Base-by-base conservation (phyloP, 2,888 invertebrate genomes). In the Pandemis heparana region DNA sequence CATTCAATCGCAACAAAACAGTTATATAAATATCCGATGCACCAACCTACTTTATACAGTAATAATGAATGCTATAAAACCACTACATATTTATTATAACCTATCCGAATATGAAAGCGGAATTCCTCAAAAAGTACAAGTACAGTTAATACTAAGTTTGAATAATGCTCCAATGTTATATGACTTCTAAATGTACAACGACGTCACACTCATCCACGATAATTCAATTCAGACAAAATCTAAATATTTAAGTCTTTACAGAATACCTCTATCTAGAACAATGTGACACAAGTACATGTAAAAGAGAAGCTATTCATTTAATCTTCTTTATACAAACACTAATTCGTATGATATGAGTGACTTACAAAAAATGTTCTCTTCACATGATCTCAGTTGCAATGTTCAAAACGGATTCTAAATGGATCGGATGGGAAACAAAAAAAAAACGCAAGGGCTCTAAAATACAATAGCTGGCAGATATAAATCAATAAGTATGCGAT, bases 361-460 rank as follows among this genome's bases (percentile, higher is more conserved):
- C 76, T 76, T 78, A 77, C 75, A 76, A 74, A 73, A 56, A 61
- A 68, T 70, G 74, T 74, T 59, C 71, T 51, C 70, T 75, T 69
- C 70, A 77, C 72, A 72, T 75, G 69, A 32, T 41, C 60, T 70
- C 64, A 59, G 70, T 70, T 65, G 70, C 51, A 53, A 74, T 74
- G 69, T 41, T 69, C 39, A 39, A 63, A 53, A 63, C 48, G 56
- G 53, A 48, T 23, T 63, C 46, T 60, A 70, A 70, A 48, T 16
- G 41, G 51, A 65, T 38, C 23, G 8, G 39, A 68, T 63, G 41
- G 18, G n/a, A 43, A 56, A 62, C 38, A 18, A 53, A 51, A 60
- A 32, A 38, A 32, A 38, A 39, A 41, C 9, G 53, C 12, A 46
- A 63, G n/a, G n/a, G n/a, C 48, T 56, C 14, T 14, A 64, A 16